Conservation (phyloP, 1,140 invertebrate species). For the Trissolcus basalis region DNA sequence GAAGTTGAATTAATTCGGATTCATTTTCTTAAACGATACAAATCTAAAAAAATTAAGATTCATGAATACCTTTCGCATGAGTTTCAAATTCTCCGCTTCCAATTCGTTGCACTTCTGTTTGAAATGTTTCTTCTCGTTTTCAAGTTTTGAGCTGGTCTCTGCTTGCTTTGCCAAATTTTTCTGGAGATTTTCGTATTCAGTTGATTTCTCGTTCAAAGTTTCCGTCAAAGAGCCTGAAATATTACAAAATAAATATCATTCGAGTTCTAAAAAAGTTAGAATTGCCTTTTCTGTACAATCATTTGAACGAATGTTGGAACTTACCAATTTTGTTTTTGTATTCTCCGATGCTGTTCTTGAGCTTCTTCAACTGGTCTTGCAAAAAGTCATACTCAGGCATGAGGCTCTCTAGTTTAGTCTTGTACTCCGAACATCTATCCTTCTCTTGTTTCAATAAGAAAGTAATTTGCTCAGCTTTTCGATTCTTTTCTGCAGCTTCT, state of each 20-base stretch:
- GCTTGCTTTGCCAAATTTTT: constrained; percentile 5
- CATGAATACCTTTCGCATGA: constrained; percentile 57
- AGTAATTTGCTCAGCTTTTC: constrained; percentile 62
- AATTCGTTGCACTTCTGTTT: constrained; percentile 55
- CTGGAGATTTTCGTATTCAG: not conserved
- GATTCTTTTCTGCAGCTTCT: constrained; percentile 55
- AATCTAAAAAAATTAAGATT: not conserved
- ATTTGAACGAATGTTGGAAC: not conserved
- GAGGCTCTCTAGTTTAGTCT: constrained; percentile 64
- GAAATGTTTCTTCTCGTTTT: constrained; percentile 31
- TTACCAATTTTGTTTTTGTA: constrained; percentile 63
- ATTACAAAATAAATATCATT: no score
- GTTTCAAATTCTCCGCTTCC: constrained; percentile 49
- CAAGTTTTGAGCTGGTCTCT: constrained; percentile 3
- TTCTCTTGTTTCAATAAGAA: constrained; percentile 65
- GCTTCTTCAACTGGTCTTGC: constrained; percentile 59
- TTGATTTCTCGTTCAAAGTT: no score
- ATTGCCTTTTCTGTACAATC: no score
- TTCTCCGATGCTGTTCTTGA: constrained; percentile 57
- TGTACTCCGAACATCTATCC: constrained; percentile 68
- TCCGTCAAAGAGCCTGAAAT: no score
- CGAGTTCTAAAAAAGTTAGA: no score
- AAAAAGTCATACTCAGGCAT: constrained; percentile 64
- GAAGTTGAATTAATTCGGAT: not conserved
- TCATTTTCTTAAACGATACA: not conserved